These are phyloP conservation scores for Cygnus atratus DNA, from an alignment of 2,113 vertebrate genomes.

Conservation along the genomic window DNA sequence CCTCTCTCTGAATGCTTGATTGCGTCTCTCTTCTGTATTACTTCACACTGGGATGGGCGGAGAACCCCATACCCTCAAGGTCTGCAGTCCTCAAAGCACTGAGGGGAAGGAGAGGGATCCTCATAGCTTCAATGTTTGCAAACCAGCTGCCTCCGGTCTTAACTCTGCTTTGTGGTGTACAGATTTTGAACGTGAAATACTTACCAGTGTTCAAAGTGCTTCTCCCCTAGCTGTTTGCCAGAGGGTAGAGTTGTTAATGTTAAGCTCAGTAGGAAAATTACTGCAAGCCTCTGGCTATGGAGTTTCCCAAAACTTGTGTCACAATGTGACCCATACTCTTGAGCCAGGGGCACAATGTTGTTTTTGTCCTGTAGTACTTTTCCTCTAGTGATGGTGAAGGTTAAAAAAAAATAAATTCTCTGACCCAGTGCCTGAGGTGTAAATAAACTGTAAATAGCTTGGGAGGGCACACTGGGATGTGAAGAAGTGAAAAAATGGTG, in stretches of 20 bases:
- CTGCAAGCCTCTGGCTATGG: not conserved
- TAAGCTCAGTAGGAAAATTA: not conserved
- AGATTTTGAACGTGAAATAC: not conserved
- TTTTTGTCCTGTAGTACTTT: slow-evolving; percentile 60
- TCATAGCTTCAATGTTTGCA: not conserved
- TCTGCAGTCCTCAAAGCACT: not conserved
- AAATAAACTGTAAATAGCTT: slow-evolving; percentile 28
- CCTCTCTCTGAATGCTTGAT: not conserved
- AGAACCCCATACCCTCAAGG: not conserved
- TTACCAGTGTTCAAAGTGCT: fast-evolving
- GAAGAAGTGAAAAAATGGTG: not conserved
- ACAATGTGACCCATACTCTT: not conserved
- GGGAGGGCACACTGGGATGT: not conserved
- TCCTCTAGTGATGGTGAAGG: slow-evolving; percentile 31
- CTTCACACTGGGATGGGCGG: not conserved
- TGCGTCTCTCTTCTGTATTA: not conserved
- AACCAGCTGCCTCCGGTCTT: not conserved
- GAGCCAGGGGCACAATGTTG: not conserved
- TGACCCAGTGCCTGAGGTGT: slow-evolving; percentile 28
- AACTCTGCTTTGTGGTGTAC: not conserved
- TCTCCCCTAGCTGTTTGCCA: not conserved
- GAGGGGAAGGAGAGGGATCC: not conserved
- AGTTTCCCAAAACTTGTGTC: not conserved
- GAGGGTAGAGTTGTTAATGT: not conserved
- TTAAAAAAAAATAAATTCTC: not conserved